phyloP scores from a whole-genome alignment of 2,797 vertebrate genomes.

The Sebastolobus alascanus region DNA sequence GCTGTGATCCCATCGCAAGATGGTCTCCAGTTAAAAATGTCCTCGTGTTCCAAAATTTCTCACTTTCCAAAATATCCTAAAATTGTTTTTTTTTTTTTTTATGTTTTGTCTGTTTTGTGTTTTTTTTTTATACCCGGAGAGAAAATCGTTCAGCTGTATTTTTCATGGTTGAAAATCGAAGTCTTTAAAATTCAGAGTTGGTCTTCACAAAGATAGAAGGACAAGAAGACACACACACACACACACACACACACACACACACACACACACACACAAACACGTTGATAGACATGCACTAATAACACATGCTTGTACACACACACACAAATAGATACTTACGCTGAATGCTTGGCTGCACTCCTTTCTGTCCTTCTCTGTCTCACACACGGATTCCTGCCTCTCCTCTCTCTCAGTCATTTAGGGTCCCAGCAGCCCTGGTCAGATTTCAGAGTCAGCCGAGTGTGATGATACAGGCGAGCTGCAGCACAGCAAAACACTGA shows the following conservation, averaged over 20 bases:
- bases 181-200: neutral
- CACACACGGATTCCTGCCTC: neutral
- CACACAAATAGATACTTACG: neutral
- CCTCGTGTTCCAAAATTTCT: neutral
- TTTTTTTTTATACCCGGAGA: neutral
- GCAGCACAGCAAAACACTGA: constrained; percentile 27
- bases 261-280: constrained; percentile 2
- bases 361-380: constrained; percentile 19
- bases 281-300: constrained; percentile 15
- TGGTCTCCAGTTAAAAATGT: no score
- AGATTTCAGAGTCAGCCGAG: constrained; percentile 66
- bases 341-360: constrained; percentile 4
- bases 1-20: no score
- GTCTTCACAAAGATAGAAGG: neutral
- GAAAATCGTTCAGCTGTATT: neutral
- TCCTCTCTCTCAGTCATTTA: constrained; percentile 48
- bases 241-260: neutral
- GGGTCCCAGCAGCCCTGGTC: constrained; percentile 62
- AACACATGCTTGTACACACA: neutral
- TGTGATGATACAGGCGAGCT: constrained; percentile 58
- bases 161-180: neutral
- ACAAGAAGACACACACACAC: constrained; percentile 1
- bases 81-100: neutral
- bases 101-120: neutral
- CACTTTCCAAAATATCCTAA: neutral